Percentiles rank a stretch among this genome's conserved stretches.
These are phyloP conservation scores for Acanthopleura granulata DNA, from an alignment of 2,888 invertebrate species.

Conservation along the genomic window DNA sequence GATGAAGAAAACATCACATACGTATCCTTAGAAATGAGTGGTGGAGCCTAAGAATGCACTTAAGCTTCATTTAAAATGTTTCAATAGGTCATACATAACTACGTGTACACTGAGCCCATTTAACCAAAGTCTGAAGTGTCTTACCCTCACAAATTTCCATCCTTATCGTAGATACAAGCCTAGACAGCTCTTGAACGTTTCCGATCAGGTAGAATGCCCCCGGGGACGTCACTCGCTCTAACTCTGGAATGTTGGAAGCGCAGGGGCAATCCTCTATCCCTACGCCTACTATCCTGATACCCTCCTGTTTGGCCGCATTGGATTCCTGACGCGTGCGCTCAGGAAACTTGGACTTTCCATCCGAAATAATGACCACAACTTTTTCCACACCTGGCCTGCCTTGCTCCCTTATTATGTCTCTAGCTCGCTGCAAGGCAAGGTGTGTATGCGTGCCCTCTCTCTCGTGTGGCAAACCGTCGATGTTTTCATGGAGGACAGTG, in stretches of 20 bases:
- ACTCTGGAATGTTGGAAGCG: not conserved
- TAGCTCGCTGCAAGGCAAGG: not conserved
- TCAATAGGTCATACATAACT: too few relatives aligned
- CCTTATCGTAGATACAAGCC: not conserved
- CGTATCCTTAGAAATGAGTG: too few relatives aligned
- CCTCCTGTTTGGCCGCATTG: constrained; percentile 5
- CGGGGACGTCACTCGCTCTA: not conserved
- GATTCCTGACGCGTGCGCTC: not conserved
- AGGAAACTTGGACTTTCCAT: constrained; percentile 7
- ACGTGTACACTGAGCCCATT: too few relatives aligned
- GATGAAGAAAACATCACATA: too few relatives aligned
- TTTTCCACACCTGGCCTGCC: not conserved
- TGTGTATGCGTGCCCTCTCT: constrained; percentile 10
- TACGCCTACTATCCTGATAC: not conserved
- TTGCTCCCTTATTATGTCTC: not conserved
- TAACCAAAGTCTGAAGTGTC: too few relatives aligned
- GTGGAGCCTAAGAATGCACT: too few relatives aligned
- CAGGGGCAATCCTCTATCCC: constrained; percentile 1
- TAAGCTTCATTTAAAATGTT: too few relatives aligned
- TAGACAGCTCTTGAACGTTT: not conserved
- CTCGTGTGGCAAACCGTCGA: not conserved
- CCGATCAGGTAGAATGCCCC: not conserved
- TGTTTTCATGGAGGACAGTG: not conserved
- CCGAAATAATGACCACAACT: not conserved
- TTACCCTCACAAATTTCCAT: too few relatives aligned